These are phyloP conservation scores for Gavialis gangeticus DNA, from an alignment of 2,113 vertebrate species.

Conservation along the genomic window DNA sequence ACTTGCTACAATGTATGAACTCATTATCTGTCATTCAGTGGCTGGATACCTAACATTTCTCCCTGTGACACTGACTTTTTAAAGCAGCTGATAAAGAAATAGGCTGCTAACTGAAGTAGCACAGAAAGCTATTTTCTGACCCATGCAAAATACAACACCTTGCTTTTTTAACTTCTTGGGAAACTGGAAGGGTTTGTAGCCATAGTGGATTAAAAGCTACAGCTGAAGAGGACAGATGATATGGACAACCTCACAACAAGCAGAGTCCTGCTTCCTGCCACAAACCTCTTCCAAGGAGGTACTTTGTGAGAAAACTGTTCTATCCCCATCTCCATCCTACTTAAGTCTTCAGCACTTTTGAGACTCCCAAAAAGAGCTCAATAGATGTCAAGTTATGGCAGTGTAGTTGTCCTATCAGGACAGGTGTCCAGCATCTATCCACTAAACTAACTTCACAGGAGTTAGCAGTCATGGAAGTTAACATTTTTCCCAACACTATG, in stretches of 20 bases:
- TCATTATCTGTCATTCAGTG: not conserved
- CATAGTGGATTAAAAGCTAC: slow-evolving; percentile 14
- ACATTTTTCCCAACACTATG: slow-evolving; percentile 51
- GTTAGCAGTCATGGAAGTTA: slow-evolving; percentile 60
- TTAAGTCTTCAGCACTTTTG: slow-evolving; percentile 36
- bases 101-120: not conserved
- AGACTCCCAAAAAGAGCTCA: slow-evolving; percentile 23
- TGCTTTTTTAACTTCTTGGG: not conserved
- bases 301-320: not conserved
- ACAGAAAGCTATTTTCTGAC: slow-evolving; percentile 14
- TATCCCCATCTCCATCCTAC: not conserved
- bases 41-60: slow-evolving; percentile 11
- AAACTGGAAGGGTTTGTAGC: slow-evolving; percentile 12
- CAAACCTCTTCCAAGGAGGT: slow-evolving; percentile 23
- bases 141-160: not conserved
- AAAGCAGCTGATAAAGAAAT: not conserved
- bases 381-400: slow-evolving; percentile 39
- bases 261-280: slow-evolving; percentile 6
- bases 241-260: not conserved
- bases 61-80: not conserved
- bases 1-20: not conserved
- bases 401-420: slow-evolving; percentile 45
- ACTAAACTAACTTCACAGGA: slow-evolving; percentile 51
- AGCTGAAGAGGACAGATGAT: slow-evolving; percentile 25
- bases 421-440: slow-evolving; percentile 36